These are phyloP conservation scores for Stegastes partitus DNA, from an alignment of 2,113 vertebrate species.

Conservation along the genomic window DNA sequence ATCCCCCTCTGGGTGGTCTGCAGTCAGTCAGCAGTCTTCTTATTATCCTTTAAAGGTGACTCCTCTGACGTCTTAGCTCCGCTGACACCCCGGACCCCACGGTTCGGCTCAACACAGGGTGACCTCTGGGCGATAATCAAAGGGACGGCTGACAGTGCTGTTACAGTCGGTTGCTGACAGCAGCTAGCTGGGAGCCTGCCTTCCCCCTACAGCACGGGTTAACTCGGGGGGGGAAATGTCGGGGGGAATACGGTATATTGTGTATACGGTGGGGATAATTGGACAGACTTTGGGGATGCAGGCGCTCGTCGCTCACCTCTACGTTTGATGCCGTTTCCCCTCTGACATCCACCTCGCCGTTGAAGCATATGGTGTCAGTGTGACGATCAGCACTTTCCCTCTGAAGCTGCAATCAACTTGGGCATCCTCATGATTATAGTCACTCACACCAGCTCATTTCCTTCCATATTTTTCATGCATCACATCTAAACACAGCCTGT, in stretches of 20 bases:
- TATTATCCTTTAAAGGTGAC: conserved; percentile 81
- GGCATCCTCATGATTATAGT: conserved; percentile 58
- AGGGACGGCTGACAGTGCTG: conserved; percentile 67
- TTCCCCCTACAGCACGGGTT: conserved; percentile 27
- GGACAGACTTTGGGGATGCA: conserved; percentile 59
- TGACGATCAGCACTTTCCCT: conserved; percentile 63
- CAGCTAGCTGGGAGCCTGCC: conserved; percentile 43
- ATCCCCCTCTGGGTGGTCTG: conserved; percentile 67
- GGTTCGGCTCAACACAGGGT: conserved; percentile 50
- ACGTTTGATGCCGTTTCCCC: conserved; percentile 43
- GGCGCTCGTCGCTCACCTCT: conserved; percentile 55
- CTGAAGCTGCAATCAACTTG: conserved; percentile 52
- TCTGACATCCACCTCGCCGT: conserved; percentile 44
- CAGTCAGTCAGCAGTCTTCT: conserved; percentile 76
- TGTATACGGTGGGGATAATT: conserved; percentile 62
- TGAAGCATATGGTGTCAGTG: conserved; percentile 69
- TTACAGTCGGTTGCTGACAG: conserved; percentile 66
- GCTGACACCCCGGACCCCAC: conserved; percentile 46
- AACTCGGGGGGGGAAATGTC: conserved; percentile 40
- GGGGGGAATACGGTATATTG: conserved; percentile 14
- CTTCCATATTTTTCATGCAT: conserved; percentile 19
- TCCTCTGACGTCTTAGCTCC: conserved; percentile 62
- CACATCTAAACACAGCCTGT: conserved; percentile 13
- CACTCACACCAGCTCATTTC: conserved; percentile 46
- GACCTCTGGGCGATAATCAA: conserved; percentile 73